Conservation (phyloP, 2,113 vertebrate genomes). For the Rostratula benghalensis region DNA sequence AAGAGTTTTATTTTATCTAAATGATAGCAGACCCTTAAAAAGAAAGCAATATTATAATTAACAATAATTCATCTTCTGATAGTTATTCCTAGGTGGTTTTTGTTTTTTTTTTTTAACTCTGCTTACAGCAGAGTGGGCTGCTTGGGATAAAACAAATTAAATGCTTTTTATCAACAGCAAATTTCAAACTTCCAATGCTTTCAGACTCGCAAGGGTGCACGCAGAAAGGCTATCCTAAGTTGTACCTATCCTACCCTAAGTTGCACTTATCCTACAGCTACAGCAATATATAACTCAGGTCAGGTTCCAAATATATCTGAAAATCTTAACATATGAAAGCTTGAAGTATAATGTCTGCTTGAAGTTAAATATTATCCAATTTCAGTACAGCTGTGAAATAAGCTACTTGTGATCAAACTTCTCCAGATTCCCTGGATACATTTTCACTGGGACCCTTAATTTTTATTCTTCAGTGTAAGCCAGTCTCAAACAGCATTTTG, state of each 20-base stretch:
- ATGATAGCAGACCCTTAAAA: neutral
- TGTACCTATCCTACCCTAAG: neutral
- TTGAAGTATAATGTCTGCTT: neutral
- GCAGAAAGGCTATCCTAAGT: neutral
- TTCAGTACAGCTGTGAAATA: neutral
- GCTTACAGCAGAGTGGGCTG: neutral
- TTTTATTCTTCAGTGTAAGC: neutral
- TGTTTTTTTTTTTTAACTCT: neutral
- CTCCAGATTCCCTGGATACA: neutral
- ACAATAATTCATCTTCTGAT: neutral
- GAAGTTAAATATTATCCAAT: neutral
- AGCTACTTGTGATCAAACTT: neutral
- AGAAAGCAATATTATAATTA: neutral
- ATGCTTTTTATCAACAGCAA: neutral
- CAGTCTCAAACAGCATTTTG: neutral
- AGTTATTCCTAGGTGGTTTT: accelerated
- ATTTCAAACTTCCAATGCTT: neutral
- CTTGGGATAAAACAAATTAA: neutral
- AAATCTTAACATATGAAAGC: neutral
- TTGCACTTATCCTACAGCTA: neutral
- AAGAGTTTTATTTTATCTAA: neutral
- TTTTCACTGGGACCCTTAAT: neutral
- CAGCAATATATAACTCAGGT: neutral
- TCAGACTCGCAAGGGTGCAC: neutral
- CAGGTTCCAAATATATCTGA: neutral